Conservation (phyloP, 2,797 vertebrate species). For the Loris lydekkerianus region DNA sequence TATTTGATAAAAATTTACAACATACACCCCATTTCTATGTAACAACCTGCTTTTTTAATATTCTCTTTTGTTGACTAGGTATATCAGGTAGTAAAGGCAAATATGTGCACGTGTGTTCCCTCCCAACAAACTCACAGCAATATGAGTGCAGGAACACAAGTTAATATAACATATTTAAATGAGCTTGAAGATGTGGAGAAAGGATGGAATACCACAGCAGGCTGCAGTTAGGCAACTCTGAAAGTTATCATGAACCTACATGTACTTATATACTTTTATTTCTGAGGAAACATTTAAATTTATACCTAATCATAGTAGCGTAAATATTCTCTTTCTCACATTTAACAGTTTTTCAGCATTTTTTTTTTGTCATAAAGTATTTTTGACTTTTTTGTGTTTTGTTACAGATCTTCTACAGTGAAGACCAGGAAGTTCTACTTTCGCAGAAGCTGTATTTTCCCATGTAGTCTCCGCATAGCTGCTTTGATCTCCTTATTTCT, state of each 20-base stretch:
- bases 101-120: too few relatives aligned
- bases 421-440: background rate
- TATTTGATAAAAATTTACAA: background rate
- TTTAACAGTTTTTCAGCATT: background rate
- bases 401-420: too few relatives aligned
- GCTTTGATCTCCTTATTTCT: conserved; percentile 21
- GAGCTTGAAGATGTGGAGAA: background rate
- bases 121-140: background rate
- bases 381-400: background rate
- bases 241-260: background rate
- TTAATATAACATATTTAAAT: background rate
- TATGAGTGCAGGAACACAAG: too few relatives aligned
- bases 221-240: too few relatives aligned
- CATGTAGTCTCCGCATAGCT: background rate
- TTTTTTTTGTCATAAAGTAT: background rate
- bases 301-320: background rate
- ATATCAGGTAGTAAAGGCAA: background rate
- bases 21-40: background rate
- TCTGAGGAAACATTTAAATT: background rate
- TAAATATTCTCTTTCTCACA: background rate
- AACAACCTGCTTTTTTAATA: background rate
- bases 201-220: background rate
- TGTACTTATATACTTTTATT: background rate
- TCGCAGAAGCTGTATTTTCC: background rate
- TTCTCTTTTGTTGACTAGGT: background rate